Percentiles rank a stretch among this genome's conserved stretches.
These are phyloP conservation scores for Autographa gamma DNA, from an alignment of 2,888 invertebrate species.

Conservation along the genomic window DNA sequence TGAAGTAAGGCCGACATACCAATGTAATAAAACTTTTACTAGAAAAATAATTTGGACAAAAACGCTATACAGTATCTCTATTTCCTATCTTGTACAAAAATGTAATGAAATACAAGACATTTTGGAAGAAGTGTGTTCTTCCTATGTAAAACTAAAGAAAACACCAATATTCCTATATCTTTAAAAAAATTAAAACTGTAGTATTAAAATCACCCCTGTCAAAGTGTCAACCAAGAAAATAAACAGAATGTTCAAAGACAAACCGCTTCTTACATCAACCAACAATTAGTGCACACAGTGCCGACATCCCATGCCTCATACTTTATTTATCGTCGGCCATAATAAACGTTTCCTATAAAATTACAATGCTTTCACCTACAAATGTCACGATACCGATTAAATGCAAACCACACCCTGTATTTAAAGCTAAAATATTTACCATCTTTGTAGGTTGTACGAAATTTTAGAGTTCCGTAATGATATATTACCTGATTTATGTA, in stretches of 20 bases:
- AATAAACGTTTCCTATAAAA: slow-evolving; percentile 49
- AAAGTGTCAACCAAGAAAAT: background rate
- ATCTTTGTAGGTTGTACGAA: slow-evolving; percentile 23
- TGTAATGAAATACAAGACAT: too few relatives aligned
- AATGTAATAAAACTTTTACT: too few relatives aligned
- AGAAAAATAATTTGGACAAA: too few relatives aligned
- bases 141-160: too few relatives aligned
- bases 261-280: background rate
- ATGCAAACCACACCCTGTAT: slow-evolving; percentile 57
- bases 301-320: slow-evolving; percentile 17
- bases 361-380: slow-evolving; percentile 70
- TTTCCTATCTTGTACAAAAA: too few relatives aligned
- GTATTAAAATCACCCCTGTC: background rate
- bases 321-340: slow-evolving; percentile 41
- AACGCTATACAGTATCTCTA: too few relatives aligned
- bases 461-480: background rate
- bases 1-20: too few relatives aligned
- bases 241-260: background rate
- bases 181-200: too few relatives aligned
- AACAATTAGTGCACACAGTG: slow-evolving; percentile 11
- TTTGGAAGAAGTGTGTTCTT: too few relatives aligned
- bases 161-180: too few relatives aligned
- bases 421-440: slow-evolving; percentile 51
- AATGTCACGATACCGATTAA: slow-evolving; percentile 75
- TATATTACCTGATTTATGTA: background rate